Conservation (phyloP, 2,888 invertebrate species). For the Flabesymbios commensalis region DNA sequence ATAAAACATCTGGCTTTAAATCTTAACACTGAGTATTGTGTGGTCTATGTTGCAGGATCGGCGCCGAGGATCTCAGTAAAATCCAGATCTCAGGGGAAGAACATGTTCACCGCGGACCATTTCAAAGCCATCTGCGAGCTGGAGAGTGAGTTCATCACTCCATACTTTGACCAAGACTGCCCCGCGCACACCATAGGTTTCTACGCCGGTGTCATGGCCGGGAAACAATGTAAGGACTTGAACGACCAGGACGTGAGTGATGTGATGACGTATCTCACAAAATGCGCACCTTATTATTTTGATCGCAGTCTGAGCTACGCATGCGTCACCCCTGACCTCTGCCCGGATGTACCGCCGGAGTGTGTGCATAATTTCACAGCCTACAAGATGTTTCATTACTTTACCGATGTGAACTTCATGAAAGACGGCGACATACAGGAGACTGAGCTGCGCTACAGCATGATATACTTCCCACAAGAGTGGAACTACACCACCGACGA, state of each 20-base stretch:
- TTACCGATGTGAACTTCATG: conserved; percentile 78
- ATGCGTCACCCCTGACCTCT: background rate
- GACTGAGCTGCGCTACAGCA: conserved; percentile 69
- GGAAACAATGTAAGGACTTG: conserved; percentile 78
- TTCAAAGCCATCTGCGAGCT: conserved; percentile 76
- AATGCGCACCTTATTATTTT: conserved; percentile 78
- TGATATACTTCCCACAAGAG: conserved; percentile 77
- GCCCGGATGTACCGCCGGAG: conserved; percentile 70
- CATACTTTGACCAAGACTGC: conserved; percentile 64
- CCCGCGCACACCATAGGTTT: conserved; percentile 89
- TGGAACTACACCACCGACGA: conserved; percentile 53
- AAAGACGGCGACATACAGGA: conserved; percentile 11
- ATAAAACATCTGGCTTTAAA: too few species aligned
- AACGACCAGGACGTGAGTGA: conserved; percentile 73
- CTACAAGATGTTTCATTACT: conserved; percentile 82
- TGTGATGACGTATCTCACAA: conserved; percentile 65
- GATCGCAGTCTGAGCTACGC: conserved; percentile 65
- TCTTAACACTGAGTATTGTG: too few species aligned
- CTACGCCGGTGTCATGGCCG: conserved; percentile 81
- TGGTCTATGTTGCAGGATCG: too few species aligned
- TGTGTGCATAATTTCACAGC: conserved; percentile 81
- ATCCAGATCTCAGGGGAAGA: too few species aligned
- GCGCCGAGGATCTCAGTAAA: too few species aligned
- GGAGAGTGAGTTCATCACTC: conserved; percentile 71
- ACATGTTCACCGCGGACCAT: conserved; percentile 68